phyloP scores from a whole-genome alignment of 2,888 invertebrate species.

The Pseudococcus jackbeardsleyi region DNA sequence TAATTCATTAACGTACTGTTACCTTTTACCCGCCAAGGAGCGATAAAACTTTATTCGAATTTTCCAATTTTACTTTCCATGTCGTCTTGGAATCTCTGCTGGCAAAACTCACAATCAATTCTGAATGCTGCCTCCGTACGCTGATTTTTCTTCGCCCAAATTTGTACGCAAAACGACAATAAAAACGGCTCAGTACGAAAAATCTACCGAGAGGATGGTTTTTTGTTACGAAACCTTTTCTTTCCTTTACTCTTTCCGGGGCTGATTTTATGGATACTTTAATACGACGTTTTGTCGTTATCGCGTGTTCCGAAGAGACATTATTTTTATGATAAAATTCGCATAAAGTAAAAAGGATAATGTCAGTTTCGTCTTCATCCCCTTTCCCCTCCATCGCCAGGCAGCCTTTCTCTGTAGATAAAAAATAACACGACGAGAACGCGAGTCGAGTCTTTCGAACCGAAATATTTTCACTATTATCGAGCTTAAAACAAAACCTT shows the following conservation, averaged over 20 bases:
- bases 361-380: not conserved
- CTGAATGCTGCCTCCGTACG: not conserved
- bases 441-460: not conserved
- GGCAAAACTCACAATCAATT: not conserved
- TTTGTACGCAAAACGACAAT: slow-evolving; percentile 4
- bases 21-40: not conserved
- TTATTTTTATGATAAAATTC: slow-evolving; percentile 47
- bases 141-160: not conserved
- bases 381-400: not conserved
- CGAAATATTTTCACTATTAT: not conserved
- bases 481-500: slow-evolving; percentile 18
- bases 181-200: slow-evolving; percentile 6
- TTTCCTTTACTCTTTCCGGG: not conserved
- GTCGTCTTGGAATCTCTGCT: not conserved
- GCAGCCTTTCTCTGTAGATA: not conserved
- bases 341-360: slow-evolving; percentile 47
- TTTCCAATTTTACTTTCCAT: not conserved
- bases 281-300: slow-evolving; percentile 44
- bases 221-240: slow-evolving; percentile 10
- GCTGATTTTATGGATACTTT: slow-evolving; percentile 42
- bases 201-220: not conserved
- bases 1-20: slow-evolving; percentile 19
- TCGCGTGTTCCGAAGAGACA: slow-evolving; percentile 35
- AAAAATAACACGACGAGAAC: not conserved
- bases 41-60: slow-evolving; percentile 18